A percentile compares a stretch with the other conserved stretches of the same genome.
These are phyloP conservation scores for Hoplostethus atlanticus DNA, from an alignment of 2,797 vertebrate genomes.

Conservation along the genomic window DNA sequence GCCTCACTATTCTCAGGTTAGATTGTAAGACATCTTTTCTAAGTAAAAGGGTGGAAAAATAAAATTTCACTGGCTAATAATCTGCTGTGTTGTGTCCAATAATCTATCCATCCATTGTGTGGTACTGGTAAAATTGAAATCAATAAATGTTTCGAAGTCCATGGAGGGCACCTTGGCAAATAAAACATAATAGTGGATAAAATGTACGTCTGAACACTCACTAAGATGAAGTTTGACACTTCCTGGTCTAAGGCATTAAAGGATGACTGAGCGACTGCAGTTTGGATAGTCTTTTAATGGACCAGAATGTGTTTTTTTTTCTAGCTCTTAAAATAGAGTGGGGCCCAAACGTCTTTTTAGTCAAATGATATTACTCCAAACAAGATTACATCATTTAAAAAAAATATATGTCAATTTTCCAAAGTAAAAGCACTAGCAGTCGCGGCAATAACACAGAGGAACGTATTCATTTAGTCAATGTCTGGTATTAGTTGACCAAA, in stretches of 20 bases:
- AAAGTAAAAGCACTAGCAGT: too few species aligned
- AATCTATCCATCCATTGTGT: background rate
- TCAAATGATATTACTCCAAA: too few species aligned
- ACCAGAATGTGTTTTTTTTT: conserved; percentile 20
- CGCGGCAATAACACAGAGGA: too few species aligned
- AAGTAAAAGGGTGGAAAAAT: conserved; percentile 76
- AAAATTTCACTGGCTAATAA: conserved; percentile 68
- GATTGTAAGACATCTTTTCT: conserved; percentile 78
- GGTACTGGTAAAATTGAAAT: conserved; percentile 43
- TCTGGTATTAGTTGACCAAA: too few species aligned
- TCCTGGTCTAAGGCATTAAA: conserved; percentile 24
- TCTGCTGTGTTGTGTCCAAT: conserved; percentile 40
- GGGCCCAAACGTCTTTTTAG: too few species aligned
- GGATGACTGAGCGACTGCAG: conserved; percentile 1
- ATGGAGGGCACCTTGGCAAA: conserved; percentile 55
- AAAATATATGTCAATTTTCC: too few species aligned
- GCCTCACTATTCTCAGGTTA: conserved; percentile 83
- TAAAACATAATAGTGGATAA: conserved; percentile 56
- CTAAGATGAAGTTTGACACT: conserved; percentile 45
- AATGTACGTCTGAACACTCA: conserved; percentile 46
- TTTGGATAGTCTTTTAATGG: conserved; percentile 26
- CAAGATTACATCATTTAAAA: too few species aligned
- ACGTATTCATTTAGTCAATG: too few species aligned
- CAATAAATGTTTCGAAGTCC: conserved; percentile 26
- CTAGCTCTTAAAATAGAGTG: background rate